Evolutionary conservation across 2,797 vertebrate species (phyloP), one percentile per base, ranked within the genome.

Genomic region (Xenopus petersii): DNA sequence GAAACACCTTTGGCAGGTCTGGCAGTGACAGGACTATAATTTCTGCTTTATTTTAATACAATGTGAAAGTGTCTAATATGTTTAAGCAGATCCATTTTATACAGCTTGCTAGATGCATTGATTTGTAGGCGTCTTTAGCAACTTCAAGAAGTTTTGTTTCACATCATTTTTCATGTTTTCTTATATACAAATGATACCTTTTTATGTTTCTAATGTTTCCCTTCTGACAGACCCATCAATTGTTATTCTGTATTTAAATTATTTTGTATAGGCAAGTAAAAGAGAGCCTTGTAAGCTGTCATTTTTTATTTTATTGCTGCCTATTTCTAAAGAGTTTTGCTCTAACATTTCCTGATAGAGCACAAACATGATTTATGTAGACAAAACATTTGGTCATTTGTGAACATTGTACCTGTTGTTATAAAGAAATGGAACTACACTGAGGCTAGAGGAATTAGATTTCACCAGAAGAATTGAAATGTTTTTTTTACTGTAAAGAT

Each of bases 41-140:
- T 87, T 88, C 84, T 82, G 84, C 74, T 80, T 87, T 83, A 84
- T 83, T 88, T 88, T 81, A 85, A 84, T 83, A 85, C 86, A 85
- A 72, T 81, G 81, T 81, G 79, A 82, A 88, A 83, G 80, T 81
- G 84, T 83, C 87, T 85, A 86, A 83, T 81, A 80, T 83, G 63
- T 82, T 82, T 81, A 83, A 75, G 74, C 47, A 30, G 84, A 84
- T 86, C 86, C 81, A 72, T 83, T 87, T 86, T 81, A 79, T 83
- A 81, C 81, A 86, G 79, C 80, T 82, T 84, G 85, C 84, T 80
- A 83, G 84, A 85, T 80, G 82, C 83, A 82, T 79, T 87, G 88
- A 86, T 87, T 85, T 83, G 84, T 83, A 83, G 80, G 86, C 83
- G 84, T 84, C 84, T 84, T 80, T 79, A 75, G 67, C 74, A 73